phyloP scores from a whole-genome alignment of 2,888 invertebrate species.

The Clistopyga incitator region DNA sequence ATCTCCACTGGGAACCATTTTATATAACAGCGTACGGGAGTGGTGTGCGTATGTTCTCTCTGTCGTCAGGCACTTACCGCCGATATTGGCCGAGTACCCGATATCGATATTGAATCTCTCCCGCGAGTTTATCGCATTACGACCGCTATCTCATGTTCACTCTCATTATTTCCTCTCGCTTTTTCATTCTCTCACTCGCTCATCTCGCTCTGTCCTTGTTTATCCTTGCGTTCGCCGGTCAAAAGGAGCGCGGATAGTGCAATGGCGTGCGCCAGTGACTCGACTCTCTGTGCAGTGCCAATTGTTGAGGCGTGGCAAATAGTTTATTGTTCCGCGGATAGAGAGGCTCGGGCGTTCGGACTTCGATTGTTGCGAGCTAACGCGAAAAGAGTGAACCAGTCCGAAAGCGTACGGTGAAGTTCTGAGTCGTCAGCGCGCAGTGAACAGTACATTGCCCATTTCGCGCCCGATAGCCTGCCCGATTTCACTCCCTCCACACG shows the following conservation, averaged over 20 bases:
- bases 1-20: conserved; percentile 32
- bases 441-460: conserved; percentile 20
- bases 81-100: conserved; percentile 50
- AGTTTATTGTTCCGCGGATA: conserved; percentile 70
- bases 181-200: conserved; percentile 3
- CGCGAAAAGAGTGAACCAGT: conserved; percentile 1
- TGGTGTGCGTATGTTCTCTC: conserved; percentile 14
- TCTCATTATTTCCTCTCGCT: conserved; percentile 5
- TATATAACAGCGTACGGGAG: conserved; percentile 14
- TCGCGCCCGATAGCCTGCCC: conserved; percentile 16
- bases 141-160: conserved; percentile 45
- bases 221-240: conserved; percentile 1
- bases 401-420: conserved; percentile 20
- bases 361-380: conserved; percentile 59
- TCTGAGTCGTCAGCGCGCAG: conserved; percentile 46
- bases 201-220: not conserved
- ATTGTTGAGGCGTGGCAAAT: conserved; percentile 71
- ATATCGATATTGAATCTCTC: conserved; percentile 64
- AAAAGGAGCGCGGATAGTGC: conserved; percentile 33
- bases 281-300: conserved; percentile 61
- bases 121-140: conserved; percentile 47
- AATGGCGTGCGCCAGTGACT: not conserved
- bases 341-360: conserved; percentile 58
- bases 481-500: not conserved
- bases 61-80: conserved; percentile 29